Evolutionary conservation across 2,888 invertebrate genomes (phyloP).

Genomic region (Dicycla oo): DNA sequence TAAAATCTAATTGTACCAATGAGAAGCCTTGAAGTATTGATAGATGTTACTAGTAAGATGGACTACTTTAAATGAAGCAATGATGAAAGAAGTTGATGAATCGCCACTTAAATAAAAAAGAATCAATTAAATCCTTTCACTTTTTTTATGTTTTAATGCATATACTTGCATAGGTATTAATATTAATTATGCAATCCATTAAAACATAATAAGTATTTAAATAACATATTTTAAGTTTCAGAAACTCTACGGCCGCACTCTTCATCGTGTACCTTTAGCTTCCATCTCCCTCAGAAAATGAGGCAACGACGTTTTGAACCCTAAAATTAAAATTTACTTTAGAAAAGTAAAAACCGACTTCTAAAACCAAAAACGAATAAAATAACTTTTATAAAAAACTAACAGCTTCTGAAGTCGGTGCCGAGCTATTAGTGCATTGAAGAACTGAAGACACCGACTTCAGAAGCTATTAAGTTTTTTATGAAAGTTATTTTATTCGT

Average conservation of each 20-base stretch:
- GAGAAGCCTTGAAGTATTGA: slow-evolving; percentile 44
- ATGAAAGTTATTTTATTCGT: no score
- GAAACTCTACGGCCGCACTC: not conserved
- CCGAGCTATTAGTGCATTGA: no score
- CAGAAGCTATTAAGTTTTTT: no score
- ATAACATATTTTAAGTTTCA: not conserved
- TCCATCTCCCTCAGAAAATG: not conserved
- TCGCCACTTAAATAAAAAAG: slow-evolving; percentile 6
- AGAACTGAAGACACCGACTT: no score
- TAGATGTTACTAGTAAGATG: slow-evolving; percentile 40
- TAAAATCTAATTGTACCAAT: slow-evolving; percentile 47
- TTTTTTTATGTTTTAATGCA: slow-evolving; percentile 22
- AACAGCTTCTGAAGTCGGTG: no score
- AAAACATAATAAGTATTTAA: not conserved
- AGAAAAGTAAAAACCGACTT: no score
- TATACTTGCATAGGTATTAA: slow-evolving; percentile 2
- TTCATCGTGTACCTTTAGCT: not conserved
- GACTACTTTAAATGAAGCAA: slow-evolving; percentile 35
- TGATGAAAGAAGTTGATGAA: slow-evolving; percentile 35
- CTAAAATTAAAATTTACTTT: not conserved
- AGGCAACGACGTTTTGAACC: no score
- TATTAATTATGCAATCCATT: not conserved
- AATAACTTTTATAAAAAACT: no score
- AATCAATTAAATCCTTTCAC: slow-evolving; percentile 41
- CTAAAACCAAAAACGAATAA: no score